These are phyloP conservation scores for Macrosoma leucophasiata DNA, from an alignment of 2,888 invertebrate species.

Conservation along the genomic window DNA sequence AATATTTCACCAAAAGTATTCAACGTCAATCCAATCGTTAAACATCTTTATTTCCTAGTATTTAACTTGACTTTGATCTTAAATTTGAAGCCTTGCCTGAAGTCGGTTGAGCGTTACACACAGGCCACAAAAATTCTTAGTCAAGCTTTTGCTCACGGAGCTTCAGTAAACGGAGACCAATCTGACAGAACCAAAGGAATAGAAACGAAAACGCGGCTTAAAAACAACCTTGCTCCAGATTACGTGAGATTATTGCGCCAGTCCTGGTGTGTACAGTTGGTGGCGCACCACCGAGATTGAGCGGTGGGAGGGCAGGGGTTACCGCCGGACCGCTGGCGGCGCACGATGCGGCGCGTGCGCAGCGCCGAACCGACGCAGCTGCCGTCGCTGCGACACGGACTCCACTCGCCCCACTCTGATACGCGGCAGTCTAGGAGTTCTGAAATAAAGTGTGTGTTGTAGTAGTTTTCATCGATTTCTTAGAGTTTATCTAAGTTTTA, in stretches of 20 bases:
- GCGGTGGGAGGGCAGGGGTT: slow-evolving; percentile 87
- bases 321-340: slow-evolving; percentile 87
- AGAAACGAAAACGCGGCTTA: neutral
- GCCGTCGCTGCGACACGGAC: slow-evolving; percentile 90
- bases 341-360: slow-evolving; percentile 84
- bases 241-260: slow-evolving; percentile 68
- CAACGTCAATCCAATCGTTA: no score
- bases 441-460: slow-evolving; percentile 30
- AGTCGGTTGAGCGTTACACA: no score
- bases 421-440: slow-evolving; percentile 88
- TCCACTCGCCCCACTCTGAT: slow-evolving; percentile 91
- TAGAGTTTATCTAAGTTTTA: no score
- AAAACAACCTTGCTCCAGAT: slow-evolving; percentile 29
- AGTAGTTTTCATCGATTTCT: no score
- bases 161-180: no score
- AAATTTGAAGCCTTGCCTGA: no score
- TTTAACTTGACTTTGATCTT: no score
- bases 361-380: slow-evolving; percentile 93
- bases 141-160: no score
- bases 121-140: no score
- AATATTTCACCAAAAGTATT: no score
- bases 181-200: neutral
- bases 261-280: slow-evolving; percentile 65
- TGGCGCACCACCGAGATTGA: slow-evolving; percentile 93
- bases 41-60: no score